These are phyloP conservation scores for Pomacea canaliculata DNA, from an alignment of 2,888 invertebrate species.

Conservation along the genomic window DNA sequence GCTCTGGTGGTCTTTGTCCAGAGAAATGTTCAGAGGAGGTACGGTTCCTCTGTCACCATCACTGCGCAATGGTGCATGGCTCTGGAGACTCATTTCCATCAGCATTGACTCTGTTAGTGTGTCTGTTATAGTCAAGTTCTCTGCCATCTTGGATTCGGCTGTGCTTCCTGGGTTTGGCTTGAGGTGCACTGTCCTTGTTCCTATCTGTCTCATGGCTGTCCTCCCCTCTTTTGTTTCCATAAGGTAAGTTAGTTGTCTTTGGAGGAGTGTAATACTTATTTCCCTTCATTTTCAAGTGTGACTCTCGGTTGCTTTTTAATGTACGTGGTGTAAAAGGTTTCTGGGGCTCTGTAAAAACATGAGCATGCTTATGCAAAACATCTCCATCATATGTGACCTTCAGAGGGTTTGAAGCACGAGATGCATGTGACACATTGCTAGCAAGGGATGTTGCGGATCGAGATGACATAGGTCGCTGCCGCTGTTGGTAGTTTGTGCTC, in stretches of 20 bases:
- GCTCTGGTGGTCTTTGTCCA: conserved; percentile 65
- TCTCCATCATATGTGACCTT: conserved; percentile 58
- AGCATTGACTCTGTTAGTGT: conserved; percentile 38
- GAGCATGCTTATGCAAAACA: conserved; percentile 57
- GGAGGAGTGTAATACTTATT: conserved; percentile 66
- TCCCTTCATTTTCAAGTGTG: conserved; percentile 50
- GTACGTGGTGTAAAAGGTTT: conserved; percentile 67
- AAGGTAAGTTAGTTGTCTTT: conserved; percentile 31
- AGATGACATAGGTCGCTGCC: conserved; percentile 26
- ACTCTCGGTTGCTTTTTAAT: conserved; percentile 59
- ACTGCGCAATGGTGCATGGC: conserved; percentile 52
- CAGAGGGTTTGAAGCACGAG: conserved; percentile 28
- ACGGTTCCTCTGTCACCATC: conserved; percentile 42
- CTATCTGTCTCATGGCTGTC: too few species aligned
- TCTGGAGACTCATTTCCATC: conserved; percentile 63
- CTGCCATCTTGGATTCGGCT: conserved; percentile 21
- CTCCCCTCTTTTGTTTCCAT: neutral
- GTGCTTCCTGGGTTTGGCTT: conserved; percentile 18
- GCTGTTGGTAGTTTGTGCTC: neutral
- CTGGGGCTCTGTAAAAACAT: conserved; percentile 63
- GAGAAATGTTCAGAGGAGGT: conserved; percentile 65
- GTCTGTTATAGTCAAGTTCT: conserved; percentile 19
- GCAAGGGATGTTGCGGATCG: conserved; percentile 42
- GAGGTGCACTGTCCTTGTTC: neutral
- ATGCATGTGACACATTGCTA: conserved; percentile 39